Evolutionary conservation across 2,113 vertebrate species (phyloP), one percentile per base, ranked within the genome.

Genomic region (Cynocephalus volans): DNA sequence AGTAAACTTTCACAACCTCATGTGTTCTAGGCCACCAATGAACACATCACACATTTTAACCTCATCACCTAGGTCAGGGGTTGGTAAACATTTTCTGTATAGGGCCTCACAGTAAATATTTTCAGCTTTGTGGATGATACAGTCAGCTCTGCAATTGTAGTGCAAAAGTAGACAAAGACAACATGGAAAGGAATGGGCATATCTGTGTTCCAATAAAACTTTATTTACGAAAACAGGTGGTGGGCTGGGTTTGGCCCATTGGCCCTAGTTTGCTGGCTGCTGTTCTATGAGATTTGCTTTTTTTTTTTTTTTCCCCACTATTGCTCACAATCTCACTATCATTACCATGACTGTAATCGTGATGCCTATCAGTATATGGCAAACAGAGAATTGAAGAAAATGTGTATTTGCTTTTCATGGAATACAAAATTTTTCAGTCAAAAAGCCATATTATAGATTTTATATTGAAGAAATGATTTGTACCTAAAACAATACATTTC

Each of bases 101-200:
- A 2, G 18, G 52, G 24, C 28, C 13, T 8, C 23, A 1, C 10
- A 12, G 26, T 31, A 17, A n/a, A 4, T 23, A 21, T 24, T 8
- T 56, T 52, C 5, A 15, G 31, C 18, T 41, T 64, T 13, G 28
- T 3, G 2, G 41, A 70, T 41, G 1, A 0, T 24, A 0, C 10
- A 54, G 36, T 65, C 36, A 28, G 6, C 7, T 26, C 21, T 28
- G 41, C 2, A 65, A 15, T 36, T 28, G 19, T 14, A 19, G 21
- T 17, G 4, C 11, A 28, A 8, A 75, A 67, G n/a, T 33, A 41
- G 56, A 11, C 21, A 2, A 7, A 8, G n/a, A 8, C 8, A 4
- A 6, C 4, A 23, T 11, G 0, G 26, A 14, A 56, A 26, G 21
- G 50, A 7, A 19, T 3, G 15, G 36, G 11, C 5, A 15, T 9